phyloP scores from a whole-genome alignment of 1,140 invertebrate species.

The Apis florea region DNA sequence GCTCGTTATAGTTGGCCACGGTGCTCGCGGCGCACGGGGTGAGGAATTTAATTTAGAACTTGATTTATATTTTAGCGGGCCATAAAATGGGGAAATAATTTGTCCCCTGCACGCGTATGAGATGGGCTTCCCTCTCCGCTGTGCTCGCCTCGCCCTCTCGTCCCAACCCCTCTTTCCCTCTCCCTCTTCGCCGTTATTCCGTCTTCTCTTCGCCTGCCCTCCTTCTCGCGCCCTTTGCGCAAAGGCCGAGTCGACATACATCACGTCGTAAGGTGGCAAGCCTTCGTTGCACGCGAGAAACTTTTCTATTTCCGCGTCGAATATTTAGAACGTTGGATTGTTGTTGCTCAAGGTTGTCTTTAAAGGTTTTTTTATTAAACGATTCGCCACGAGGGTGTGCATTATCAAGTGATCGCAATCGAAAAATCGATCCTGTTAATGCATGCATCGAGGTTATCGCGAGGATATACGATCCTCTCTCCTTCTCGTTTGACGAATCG shows the following conservation, averaged over 20 bases:
- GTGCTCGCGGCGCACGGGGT: conserved; percentile 57
- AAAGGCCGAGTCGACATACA: conserved; percentile 47
- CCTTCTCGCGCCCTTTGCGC: conserved; percentile 9
- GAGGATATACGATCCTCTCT: no score
- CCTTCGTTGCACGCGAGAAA: conserved; percentile 13
- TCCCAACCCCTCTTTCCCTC: neutral
- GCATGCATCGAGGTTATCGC: conserved; percentile 14
- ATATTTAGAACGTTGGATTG: neutral
- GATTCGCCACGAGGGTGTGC: neutral
- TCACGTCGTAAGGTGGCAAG: conserved; percentile 43
- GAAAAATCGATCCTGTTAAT: conserved; percentile 22
- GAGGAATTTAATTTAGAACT: conserved; percentile 80
- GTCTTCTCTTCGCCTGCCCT: neutral
- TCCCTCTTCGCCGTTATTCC: neutral
- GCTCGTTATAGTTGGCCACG: conserved; percentile 73
- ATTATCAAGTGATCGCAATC: no score
- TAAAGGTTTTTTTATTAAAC: conserved; percentile 40
- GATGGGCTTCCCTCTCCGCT: conserved; percentile 60
- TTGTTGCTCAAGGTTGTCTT: no score
- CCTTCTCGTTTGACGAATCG: neutral
- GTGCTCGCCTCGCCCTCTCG: conserved; percentile 48
- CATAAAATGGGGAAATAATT: conserved; percentile 80
- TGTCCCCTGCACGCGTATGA: conserved; percentile 77
- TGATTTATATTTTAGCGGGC: conserved; percentile 79
- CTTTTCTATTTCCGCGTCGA: conserved; percentile 15